phyloP scores from a whole-genome alignment of 2,888 invertebrate genomes.

The Drosophila mimetica region DNA sequence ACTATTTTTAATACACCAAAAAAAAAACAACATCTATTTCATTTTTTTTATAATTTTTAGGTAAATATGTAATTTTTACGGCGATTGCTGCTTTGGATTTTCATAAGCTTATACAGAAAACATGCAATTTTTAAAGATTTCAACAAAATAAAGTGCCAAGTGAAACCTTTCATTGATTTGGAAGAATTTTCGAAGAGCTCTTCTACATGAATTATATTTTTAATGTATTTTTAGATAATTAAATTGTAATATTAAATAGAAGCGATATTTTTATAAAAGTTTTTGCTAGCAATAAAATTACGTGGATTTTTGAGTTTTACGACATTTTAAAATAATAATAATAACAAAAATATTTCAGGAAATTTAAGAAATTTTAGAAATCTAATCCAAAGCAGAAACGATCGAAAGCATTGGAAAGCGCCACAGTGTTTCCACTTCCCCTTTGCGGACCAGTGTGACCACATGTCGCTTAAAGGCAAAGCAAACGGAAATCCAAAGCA shows the following conservation, averaged over 20 bases:
- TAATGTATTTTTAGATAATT: too few species aligned
- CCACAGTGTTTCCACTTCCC: too few species aligned
- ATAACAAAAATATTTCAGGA: too few species aligned
- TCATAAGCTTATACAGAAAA: background rate
- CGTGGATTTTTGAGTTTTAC: too few species aligned
- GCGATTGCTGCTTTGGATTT: constrained; percentile 20
- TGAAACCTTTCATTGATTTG: constrained; percentile 21
- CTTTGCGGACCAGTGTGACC: background rate
- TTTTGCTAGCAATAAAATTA: too few species aligned
- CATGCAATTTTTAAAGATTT: background rate
- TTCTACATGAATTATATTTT: too few species aligned
- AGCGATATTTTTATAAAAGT: too few species aligned
- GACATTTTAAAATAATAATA: background rate
- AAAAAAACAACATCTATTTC: constrained; percentile 39
- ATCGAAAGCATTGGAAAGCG: too few species aligned
- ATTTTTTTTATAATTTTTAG: constrained; percentile 31
- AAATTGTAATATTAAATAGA: too few species aligned
- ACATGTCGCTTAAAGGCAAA: constrained; percentile 16
- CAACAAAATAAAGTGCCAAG: background rate
- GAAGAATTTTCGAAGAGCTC: background rate
- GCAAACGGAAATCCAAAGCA: constrained; percentile 38
- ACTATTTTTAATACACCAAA: constrained; percentile 32
- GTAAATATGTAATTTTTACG: constrained; percentile 31
- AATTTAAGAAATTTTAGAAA: too few species aligned
- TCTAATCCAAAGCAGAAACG: background rate